Conservation (phyloP, 2,113 vertebrate genomes). For the Pachycephala philippinensis region DNA sequence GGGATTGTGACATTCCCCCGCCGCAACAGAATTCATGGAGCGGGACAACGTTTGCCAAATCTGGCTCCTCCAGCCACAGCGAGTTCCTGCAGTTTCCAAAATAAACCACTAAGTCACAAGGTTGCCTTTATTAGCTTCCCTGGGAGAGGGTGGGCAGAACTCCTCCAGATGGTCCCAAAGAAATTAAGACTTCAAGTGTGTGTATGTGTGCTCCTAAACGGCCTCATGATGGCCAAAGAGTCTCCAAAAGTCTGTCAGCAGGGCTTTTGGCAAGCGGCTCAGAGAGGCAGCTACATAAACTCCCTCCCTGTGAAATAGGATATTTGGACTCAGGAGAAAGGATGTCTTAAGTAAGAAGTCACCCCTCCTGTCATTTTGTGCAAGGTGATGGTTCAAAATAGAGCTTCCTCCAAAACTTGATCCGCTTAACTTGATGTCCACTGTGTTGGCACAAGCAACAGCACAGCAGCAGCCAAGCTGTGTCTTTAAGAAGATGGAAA, state of each 20-base stretch:
- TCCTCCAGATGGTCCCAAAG: conserved; percentile 2
- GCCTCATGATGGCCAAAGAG: not conserved
- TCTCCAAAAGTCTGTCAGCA: not conserved
- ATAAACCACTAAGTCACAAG: conserved; percentile 37
- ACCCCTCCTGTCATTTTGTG: not conserved
- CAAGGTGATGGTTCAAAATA: not conserved
- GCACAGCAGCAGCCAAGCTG: rapidly evolving
- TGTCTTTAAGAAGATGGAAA: not conserved
- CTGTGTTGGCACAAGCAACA: not conserved
- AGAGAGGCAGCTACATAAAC: not conserved
- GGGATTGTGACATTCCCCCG: not conserved
- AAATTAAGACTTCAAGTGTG: not conserved
- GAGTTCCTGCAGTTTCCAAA: not conserved
- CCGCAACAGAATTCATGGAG: not conserved
- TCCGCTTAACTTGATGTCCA: not conserved
- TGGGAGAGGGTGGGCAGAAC: not conserved
- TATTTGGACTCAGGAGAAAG: not conserved
- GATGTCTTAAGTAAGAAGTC: not conserved
- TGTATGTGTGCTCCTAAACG: not conserved
- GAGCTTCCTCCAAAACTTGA: not conserved
- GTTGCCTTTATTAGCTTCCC: conserved; percentile 20
- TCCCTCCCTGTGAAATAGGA: not conserved
- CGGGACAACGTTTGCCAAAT: not conserved
- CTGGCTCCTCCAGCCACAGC: not conserved
- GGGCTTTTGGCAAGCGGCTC: not conserved